These are phyloP conservation scores for Propithecus coquereli DNA, from an alignment of 2,113 vertebrate genomes.

Conservation along the genomic window DNA sequence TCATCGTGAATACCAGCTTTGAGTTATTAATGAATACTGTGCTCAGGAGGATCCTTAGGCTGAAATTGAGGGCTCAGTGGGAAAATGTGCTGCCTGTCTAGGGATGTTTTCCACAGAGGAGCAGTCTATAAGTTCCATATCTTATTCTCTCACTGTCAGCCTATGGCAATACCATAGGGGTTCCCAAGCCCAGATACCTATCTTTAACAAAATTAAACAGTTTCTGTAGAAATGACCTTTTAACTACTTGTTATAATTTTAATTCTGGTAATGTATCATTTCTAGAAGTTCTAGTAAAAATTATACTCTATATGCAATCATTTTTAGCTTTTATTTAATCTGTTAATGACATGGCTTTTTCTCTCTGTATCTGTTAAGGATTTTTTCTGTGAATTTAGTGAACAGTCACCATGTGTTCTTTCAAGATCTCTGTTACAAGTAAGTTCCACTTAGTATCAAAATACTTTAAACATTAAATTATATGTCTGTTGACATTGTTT, in stretches of 20 bases:
- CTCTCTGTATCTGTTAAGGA: conserved; percentile 86
- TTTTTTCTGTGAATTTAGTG: conserved; percentile 99
- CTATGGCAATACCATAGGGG: not conserved
- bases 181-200: not conserved
- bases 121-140: not conserved
- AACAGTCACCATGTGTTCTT: conserved; percentile 97
- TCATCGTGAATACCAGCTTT: not conserved
- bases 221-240: not conserved
- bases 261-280: conserved; percentile 5
- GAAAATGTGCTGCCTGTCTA: not conserved
- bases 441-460: conserved; percentile 66
- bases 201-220: not conserved
- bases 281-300: not conserved
- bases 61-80: not conserved
- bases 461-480: conserved; percentile 12
- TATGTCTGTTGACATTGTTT: not conserved
- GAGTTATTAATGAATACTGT: not conserved
- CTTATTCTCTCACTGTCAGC: not conserved
- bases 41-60: not conserved
- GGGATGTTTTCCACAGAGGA: not conserved
- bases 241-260: conserved; percentile 28
- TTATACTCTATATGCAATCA: not conserved
- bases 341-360: conserved; percentile 44
- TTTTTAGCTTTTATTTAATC: not conserved
- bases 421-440: conserved; percentile 97